Evolutionary conservation across 2,888 invertebrate genomes (phyloP).

Genomic region (Eupsilia transversa): DNA sequence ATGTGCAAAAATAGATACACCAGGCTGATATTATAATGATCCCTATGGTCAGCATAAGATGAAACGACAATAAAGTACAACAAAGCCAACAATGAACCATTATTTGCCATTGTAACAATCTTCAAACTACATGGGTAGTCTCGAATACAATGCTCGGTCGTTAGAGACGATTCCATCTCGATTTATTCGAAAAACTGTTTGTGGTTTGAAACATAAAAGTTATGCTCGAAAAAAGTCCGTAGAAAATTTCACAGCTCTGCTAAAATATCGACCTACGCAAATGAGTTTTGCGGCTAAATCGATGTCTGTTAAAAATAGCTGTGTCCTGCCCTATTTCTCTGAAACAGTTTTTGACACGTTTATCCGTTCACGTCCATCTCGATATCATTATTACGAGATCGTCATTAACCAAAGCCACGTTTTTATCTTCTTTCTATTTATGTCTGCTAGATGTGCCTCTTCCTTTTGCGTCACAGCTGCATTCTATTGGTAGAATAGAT

Average conservation of each 20-base stretch:
- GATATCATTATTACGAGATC: slow-evolving; percentile 28
- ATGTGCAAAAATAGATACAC: slow-evolving; percentile 26
- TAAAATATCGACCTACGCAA: slow-evolving; percentile 10
- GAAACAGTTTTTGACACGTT: slow-evolving; percentile 15
- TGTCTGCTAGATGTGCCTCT: background rate
- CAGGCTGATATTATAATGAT: background rate
- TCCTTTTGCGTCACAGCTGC: background rate
- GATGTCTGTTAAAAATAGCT: slow-evolving; percentile 29
- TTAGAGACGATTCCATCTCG: slow-evolving; percentile 25
- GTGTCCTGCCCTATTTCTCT: slow-evolving; percentile 11
- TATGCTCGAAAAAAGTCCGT: background rate
- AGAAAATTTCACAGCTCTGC: background rate
- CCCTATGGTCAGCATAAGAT: background rate
- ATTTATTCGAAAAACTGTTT: slow-evolving; percentile 25
- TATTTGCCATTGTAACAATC: slow-evolving; percentile 39
- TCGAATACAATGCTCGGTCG: slow-evolving; percentile 29
- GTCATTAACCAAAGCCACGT: slow-evolving; percentile 14
- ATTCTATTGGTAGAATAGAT: no score
- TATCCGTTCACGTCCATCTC: background rate
- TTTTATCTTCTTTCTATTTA: background rate
- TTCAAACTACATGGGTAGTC: slow-evolving; percentile 29
- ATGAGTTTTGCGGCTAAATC: slow-evolving; percentile 4
- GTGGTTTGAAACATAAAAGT: background rate
- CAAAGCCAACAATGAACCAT: slow-evolving; percentile 52
- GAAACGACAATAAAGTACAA: slow-evolving; percentile 13